Base-by-base conservation (phyloP, 2,113 vertebrate genomes). In the Aegotheles bennettii region DNA sequence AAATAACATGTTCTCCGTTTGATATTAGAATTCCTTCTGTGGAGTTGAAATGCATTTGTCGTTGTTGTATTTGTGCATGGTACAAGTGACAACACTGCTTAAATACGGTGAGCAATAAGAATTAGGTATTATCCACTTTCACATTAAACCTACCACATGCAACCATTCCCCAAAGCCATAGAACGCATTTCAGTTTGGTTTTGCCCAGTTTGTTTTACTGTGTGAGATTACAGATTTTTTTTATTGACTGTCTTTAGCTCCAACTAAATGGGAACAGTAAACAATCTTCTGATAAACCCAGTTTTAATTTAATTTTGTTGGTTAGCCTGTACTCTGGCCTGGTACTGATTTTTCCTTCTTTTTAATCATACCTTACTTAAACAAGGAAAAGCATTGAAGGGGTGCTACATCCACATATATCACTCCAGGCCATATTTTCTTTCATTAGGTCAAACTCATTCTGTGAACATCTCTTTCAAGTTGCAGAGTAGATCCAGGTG, bases 11-110 rank as follows among this genome's bases (percentile, higher is more conserved):
- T 94, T 90, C 79, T 91, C 47, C 36, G 14, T 93, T 92, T 87
- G 79, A 7, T 95, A 4, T 89, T 89, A 85, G 94, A 74, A 57
- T 93, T 69, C 93, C 91, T 91, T 93, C 90, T 90, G 94, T 94
- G 92, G 89, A 90, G 87, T 94, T 92, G 18, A 92, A 80, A 93
- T 95, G 87, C 94, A 70, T 96, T 96, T 91, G 94, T 96, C 42
- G 81, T 96, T 3, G 95, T 97, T 31, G 97, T 96, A 85, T 96
- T 97, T 96, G 96, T 97, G 97, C 96, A 97, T 95, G 95, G 95
- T 94, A 82, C 95, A 93, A 82, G 95, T 96, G 94, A 96, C 96
- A 96, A 94, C 96, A 94, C 95, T 96, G 95, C 95, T 64, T 92
- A 29, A 48, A 87, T 92, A 91, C 94, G 84, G 93, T 94, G 89